phyloP scores from a whole-genome alignment of 2,113 vertebrate genomes.

The Caranx ignobilis region DNA sequence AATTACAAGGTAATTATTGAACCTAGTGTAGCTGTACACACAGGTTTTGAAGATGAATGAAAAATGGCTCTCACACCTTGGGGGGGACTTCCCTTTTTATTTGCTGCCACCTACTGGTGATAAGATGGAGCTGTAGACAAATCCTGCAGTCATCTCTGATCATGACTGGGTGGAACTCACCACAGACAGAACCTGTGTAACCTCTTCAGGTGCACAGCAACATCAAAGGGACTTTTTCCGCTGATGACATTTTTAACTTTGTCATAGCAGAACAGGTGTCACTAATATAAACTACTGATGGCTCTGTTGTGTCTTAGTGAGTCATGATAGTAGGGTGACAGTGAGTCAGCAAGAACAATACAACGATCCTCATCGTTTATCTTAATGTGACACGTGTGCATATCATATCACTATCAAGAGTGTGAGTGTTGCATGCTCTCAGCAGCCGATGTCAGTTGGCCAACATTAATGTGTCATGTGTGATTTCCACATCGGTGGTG shows the following conservation, averaged over 20 bases:
- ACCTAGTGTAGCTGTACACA: neutral
- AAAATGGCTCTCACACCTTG: neutral
- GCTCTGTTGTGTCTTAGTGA: neutral
- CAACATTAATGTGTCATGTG: no score
- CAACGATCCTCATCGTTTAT: neutral
- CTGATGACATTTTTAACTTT: neutral
- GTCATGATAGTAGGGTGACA: neutral
- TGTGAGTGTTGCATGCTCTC: no score
- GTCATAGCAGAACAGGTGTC: neutral
- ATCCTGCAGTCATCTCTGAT: conserved; percentile 24
- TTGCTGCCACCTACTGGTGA: conserved; percentile 73
- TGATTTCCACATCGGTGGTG: neutral
- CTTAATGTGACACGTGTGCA: neutral
- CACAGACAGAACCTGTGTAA: conserved; percentile 1
- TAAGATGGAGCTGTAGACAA: no score
- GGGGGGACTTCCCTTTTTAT: conserved; percentile 33
- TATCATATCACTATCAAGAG: no score
- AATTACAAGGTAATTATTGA: neutral
- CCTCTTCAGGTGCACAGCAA: neutral
- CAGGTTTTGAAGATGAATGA: conserved; percentile 22
- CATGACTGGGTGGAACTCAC: conserved; percentile 20
- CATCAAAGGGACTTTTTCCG: neutral
- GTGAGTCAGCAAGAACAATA: neutral
- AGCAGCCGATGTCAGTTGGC: no score
- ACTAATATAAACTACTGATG: neutral